Conservation (phyloP, 2,113 vertebrate genomes). For the Oryzias woworae region DNA sequence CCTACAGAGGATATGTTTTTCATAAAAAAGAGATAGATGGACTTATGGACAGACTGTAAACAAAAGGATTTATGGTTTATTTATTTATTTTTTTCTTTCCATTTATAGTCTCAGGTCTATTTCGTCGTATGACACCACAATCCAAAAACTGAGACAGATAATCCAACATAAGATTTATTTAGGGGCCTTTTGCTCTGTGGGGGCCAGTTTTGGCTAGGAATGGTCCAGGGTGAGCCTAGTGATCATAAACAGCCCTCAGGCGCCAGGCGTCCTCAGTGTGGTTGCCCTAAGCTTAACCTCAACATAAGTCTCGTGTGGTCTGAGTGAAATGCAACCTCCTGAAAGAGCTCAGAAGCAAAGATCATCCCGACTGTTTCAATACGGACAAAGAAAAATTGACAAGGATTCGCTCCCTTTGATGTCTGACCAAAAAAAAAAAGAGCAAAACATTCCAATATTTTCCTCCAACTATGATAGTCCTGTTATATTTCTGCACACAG, state of each 20-base stretch:
- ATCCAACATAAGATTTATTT: not conserved
- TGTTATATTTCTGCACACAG: too few relatives aligned
- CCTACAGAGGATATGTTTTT: not conserved
- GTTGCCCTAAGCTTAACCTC: conserved; percentile 43
- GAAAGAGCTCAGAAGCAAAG: conserved; percentile 14
- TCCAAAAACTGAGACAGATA: conserved; percentile 14
- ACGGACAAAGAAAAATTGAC: conserved; percentile 8
- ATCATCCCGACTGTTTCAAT: conserved; percentile 33
- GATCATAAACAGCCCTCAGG: conserved; percentile 45
- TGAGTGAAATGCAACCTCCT: conserved; percentile 44
- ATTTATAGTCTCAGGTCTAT: conserved; percentile 1
- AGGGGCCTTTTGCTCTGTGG: not conserved
- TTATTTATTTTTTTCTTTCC: not conserved
- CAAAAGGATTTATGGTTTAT: too few relatives aligned
- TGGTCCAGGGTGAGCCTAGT: conserved; percentile 46
- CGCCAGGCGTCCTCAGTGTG: conserved; percentile 41
- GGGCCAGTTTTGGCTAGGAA: conserved; percentile 17
- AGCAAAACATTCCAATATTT: too few relatives aligned
- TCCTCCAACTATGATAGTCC: too few relatives aligned
- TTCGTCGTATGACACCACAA: not conserved
- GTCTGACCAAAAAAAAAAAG: too few relatives aligned
- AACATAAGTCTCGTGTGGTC: conserved; percentile 44
- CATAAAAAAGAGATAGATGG: not conserved
- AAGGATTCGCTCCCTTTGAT: too few relatives aligned
- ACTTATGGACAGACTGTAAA: not conserved